These are phyloP conservation scores for Coelopa frigida DNA, from an alignment of 1,140 invertebrate species.

Conservation along the genomic window DNA sequence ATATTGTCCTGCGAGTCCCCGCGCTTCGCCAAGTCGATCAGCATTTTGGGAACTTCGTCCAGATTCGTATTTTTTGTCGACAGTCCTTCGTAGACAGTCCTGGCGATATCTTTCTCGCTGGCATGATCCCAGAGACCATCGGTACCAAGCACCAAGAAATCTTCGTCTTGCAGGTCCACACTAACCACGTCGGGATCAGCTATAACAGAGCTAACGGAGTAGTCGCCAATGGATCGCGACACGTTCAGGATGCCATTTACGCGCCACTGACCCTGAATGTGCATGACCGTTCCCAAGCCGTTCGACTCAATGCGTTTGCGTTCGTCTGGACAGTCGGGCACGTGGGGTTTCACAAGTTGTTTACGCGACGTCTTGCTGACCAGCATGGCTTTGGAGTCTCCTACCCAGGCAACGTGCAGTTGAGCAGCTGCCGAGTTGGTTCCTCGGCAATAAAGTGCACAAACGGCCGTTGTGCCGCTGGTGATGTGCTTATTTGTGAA, in stretches of 20 bases:
- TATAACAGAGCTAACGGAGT: constrained; percentile 58
- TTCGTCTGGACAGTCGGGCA: constrained; percentile 51
- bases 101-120: constrained; percentile 46
- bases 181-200: constrained; percentile 74
- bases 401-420: constrained; percentile 83
- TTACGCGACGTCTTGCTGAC: constrained; percentile 52
- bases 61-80: constrained; percentile 21
- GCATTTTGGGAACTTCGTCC: constrained; percentile 36
- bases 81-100: constrained; percentile 49
- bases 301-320: constrained; percentile 25
- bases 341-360: constrained; percentile 77
- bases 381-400: constrained; percentile 85
- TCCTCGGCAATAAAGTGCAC: constrained; percentile 58
- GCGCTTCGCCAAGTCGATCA: constrained; percentile 36
- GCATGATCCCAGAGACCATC: constrained; percentile 91
- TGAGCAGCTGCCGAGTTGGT: constrained; percentile 3
- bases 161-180: constrained; percentile 71
- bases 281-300: constrained; percentile 27
- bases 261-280: constrained; percentile 38
- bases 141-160: constrained; percentile 85
- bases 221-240: constrained; percentile 40
- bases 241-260: constrained; percentile 42
- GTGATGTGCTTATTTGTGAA: constrained; percentile 65
- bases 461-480: constrained; percentile 81
- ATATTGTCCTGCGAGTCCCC: constrained; percentile 39